phyloP scores from a whole-genome alignment of 1,140 invertebrate species.

The Heliothis subflexa region DNA sequence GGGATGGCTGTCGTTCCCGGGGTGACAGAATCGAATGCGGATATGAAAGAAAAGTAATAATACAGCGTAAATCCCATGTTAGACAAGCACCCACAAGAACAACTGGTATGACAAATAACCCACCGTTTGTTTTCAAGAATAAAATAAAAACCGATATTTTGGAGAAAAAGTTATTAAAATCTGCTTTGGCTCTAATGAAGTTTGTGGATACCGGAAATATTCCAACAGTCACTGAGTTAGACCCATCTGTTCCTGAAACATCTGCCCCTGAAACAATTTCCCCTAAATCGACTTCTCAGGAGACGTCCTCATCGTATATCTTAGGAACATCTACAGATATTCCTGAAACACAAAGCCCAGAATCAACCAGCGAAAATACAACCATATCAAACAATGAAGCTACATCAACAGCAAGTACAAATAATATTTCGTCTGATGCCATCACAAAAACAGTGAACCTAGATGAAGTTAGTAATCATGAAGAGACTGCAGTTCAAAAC shows the following conservation, averaged over 20 bases:
- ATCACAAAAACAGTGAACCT: neutral
- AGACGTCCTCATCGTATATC: too few relatives aligned
- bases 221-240: neutral
- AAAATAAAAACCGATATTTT: neutral
- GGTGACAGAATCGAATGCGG: constrained; percentile 76
- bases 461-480: neutral
- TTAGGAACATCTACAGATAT: neutral
- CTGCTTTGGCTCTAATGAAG: neutral
- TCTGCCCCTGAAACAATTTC: neutral
- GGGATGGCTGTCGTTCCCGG: constrained; percentile 65
- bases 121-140: neutral
- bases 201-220: neutral
- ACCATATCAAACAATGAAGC: neutral
- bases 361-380: neutral
- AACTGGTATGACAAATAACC: neutral
- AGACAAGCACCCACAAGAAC: constrained; percentile 6
- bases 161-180: constrained; percentile 11
- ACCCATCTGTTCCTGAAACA: too few relatives aligned
- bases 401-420: neutral
- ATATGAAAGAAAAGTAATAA: constrained; percentile 57
- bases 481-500: neutral
- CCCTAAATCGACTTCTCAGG: too few relatives aligned
- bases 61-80: too few relatives aligned
- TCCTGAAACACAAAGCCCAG: neutral
- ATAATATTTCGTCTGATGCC: neutral